phyloP scores from a whole-genome alignment of 2,113 vertebrate species.

The Muscicapa adusta region DNA sequence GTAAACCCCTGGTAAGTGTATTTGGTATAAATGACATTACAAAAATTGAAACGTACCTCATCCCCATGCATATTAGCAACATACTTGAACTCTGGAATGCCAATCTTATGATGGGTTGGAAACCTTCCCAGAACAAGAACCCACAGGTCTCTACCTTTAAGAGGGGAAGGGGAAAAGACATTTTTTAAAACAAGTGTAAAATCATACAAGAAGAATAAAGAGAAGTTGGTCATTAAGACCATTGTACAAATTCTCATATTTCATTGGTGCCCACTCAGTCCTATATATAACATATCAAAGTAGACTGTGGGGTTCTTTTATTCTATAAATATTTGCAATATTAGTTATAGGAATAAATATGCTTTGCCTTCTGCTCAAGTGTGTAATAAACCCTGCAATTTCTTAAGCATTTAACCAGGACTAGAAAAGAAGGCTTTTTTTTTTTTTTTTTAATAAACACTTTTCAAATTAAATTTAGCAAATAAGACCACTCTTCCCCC shows the following conservation, averaged over 20 bases:
- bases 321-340: background rate
- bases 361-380: background rate
- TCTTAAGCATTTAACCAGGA: background rate
- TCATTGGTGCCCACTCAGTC: background rate
- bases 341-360: background rate
- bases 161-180: conserved; percentile 61
- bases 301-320: background rate
- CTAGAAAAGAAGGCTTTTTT: background rate
- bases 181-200: conserved; percentile 37
- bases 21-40: conserved; percentile 23
- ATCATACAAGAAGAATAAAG: background rate
- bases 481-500: background rate
- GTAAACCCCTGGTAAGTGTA: background rate
- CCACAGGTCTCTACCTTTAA: conserved; percentile 88
- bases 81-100: conserved; percentile 93
- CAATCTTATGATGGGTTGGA: conserved; percentile 80
- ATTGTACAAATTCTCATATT: background rate
- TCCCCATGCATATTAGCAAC: conserved; percentile 94
- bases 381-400: background rate
- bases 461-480: background rate
- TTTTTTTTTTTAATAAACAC: background rate
- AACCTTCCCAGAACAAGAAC: conserved; percentile 83
- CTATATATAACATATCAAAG: background rate
- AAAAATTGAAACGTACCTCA: conserved; percentile 79
- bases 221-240: background rate